These are phyloP conservation scores for Chroicocephalus ridibundus DNA, from an alignment of 2,113 vertebrate genomes.

Conservation along the genomic window DNA sequence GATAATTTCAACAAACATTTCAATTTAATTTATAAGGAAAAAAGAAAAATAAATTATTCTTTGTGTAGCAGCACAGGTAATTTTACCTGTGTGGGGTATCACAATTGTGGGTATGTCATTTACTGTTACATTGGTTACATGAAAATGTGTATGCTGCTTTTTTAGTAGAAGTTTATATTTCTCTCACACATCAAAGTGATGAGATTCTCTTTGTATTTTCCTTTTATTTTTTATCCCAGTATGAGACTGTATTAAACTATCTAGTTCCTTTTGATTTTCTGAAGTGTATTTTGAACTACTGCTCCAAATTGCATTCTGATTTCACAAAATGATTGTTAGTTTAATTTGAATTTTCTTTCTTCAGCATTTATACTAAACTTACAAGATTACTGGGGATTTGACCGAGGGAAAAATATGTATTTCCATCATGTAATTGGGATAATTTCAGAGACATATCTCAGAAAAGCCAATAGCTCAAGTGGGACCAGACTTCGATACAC, in stretches of 20 bases:
- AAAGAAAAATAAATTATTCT: not conserved
- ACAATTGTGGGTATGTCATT: not conserved
- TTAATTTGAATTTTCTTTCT: not conserved
- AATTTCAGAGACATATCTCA: not conserved
- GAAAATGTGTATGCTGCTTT: not conserved
- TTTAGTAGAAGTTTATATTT: not conserved
- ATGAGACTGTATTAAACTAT: not conserved
- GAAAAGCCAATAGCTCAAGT: not conserved
- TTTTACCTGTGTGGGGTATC: not conserved
- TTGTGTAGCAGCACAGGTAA: not conserved
- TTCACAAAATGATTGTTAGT: not conserved
- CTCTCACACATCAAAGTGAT: not conserved
- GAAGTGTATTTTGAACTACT: not conserved
- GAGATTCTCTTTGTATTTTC: slow-evolving; percentile 30
- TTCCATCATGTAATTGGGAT: not conserved
- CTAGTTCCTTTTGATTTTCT: slow-evolving; percentile 8
- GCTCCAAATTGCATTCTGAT: not conserved
- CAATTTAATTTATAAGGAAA: not conserved
- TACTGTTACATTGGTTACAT: not conserved
- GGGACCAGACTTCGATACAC: not conserved
- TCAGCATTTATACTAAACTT: not conserved
- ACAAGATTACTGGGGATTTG: not conserved
- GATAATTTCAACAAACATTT: not conserved
- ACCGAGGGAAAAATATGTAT: not conserved
- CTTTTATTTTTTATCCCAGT: slow-evolving; percentile 22